These are phyloP conservation scores for Campoplex nolae DNA, from an alignment of 2,888 invertebrate genomes.

Conservation along the genomic window DNA sequence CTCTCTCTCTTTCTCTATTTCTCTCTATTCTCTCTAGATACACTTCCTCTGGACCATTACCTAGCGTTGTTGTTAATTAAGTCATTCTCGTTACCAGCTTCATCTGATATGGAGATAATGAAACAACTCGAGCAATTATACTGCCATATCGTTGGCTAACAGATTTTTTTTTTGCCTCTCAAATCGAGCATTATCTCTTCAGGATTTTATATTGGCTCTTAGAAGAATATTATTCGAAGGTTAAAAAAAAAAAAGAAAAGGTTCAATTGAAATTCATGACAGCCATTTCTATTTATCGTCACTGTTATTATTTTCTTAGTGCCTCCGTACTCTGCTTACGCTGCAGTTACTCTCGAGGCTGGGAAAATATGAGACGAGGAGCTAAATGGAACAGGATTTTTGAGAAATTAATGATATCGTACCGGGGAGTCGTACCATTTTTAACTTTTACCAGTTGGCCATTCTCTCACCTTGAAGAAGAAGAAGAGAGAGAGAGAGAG, in stretches of 20 bases:
- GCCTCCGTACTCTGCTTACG: background rate
- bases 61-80: background rate
- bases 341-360: background rate
- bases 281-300: background rate
- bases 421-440: background rate
- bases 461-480: constrained; percentile 32
- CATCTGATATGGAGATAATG: background rate
- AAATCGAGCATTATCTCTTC: background rate
- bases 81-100: background rate
- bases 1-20: background rate
- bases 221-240: background rate
- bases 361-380: background rate
- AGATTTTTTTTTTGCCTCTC: background rate
- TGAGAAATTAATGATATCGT: background rate
- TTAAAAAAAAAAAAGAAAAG: background rate
- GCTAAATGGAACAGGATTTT: background rate
- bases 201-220: background rate
- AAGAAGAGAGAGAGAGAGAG: background rate
- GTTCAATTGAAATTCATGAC: background rate
- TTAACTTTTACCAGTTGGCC: constrained; percentile 5
- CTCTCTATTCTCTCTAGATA: background rate
- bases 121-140: background rate
- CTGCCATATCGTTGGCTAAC: background rate
- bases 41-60: background rate
- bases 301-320: background rate